A percentile compares a stretch with the other conserved stretches of the same genome.
phyloP scores from a whole-genome alignment of 2,888 invertebrate genomes.

The Drosophila niveifrons region DNA sequence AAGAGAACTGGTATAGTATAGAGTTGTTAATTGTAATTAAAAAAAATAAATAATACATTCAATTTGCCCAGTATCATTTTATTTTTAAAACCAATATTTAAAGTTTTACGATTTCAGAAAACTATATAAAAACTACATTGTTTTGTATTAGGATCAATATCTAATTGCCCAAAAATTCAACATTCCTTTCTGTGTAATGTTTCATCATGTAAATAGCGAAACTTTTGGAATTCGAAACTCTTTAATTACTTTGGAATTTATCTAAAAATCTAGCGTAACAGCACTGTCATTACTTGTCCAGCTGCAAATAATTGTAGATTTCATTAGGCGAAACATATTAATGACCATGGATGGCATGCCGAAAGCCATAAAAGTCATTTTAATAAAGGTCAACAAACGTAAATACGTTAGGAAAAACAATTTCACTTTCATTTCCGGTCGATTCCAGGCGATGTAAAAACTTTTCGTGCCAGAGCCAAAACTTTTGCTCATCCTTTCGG shows the following conservation, averaged over 20 bases:
- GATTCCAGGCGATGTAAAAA: slow-evolving; percentile 32
- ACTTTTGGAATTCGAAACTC: neutral
- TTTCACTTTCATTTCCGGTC: slow-evolving; percentile 62
- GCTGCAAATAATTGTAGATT: slow-evolving; percentile 47
- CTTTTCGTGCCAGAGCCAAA: slow-evolving; percentile 34
- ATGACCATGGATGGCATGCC: slow-evolving; percentile 24
- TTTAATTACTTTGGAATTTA: slow-evolving; percentile 1
- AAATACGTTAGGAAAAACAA: slow-evolving; percentile 58
- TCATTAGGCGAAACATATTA: slow-evolving; percentile 44
- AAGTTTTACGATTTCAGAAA: too few species aligned
- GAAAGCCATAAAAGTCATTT: slow-evolving; percentile 49
- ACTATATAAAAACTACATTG: too few species aligned
- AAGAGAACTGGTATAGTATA: too few species aligned
- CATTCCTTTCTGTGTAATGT: too few species aligned
- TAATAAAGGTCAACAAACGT: slow-evolving; percentile 61
- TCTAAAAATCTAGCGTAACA: neutral
- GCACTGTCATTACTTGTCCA: slow-evolving; percentile 9
- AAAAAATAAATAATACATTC: too few species aligned
- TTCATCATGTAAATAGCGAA: neutral
- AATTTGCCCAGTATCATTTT: too few species aligned
- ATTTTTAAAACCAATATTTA: too few species aligned
- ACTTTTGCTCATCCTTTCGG: slow-evolving; percentile 20
- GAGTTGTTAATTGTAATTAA: too few species aligned
- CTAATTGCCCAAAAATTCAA: too few species aligned
- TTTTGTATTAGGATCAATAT: too few species aligned